Evolutionary conservation across 2,888 invertebrate species (phyloP), one percentile per base, ranked within the genome.

Genomic region (Drosophila quinaria): DNA sequence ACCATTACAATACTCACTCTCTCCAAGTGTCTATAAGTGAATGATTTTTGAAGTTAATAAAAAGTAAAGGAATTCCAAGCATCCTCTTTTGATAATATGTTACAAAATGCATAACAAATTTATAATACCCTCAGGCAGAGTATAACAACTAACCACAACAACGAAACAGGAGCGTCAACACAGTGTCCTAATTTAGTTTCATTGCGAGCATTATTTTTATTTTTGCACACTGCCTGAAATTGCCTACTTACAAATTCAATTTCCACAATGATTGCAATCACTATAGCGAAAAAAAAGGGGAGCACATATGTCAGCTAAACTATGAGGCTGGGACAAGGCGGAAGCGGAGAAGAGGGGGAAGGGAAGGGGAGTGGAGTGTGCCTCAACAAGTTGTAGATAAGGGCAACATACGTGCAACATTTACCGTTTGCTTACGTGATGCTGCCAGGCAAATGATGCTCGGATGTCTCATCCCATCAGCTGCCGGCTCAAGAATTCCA

Each of bases 171-270:
- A 60, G 59, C 44, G 54, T 61, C 37, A 22, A 58, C 56, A 70
- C 56, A 66, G 56, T 59, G 65, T 74, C 62, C 72, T 81, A 78
- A 80, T 83, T 83, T 80, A 70, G 78, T 81, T 83, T 70, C 70
- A 83, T 78, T 78, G 81, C 66, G 78, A 62, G 67, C 78, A 80
- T 75, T 78, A 80, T 75, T 80, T 78, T 80, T 83, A 78, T 83
- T 81, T 76, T 70, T 70, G 64, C 74, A 66, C 74, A 65, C 47
- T 65, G 37, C 39, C 61, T 39, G 37, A 64, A 81, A 81, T 81
- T 81, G 81, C 81, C 81, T 81, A 78, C 84, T 84, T 84, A 84
- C 72, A 84, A 81, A 81, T 81, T 81, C 81, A 84, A 81, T 81
- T 81, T 81, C 81, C 75, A 83, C 72, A 81, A 83, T 78, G 84